A percentile compares a stretch with the other conserved stretches of the same genome.
phyloP scores from a whole-genome alignment of 92 coral and sea anemone genomes.

The Epizoanthus ramosus region DNA sequence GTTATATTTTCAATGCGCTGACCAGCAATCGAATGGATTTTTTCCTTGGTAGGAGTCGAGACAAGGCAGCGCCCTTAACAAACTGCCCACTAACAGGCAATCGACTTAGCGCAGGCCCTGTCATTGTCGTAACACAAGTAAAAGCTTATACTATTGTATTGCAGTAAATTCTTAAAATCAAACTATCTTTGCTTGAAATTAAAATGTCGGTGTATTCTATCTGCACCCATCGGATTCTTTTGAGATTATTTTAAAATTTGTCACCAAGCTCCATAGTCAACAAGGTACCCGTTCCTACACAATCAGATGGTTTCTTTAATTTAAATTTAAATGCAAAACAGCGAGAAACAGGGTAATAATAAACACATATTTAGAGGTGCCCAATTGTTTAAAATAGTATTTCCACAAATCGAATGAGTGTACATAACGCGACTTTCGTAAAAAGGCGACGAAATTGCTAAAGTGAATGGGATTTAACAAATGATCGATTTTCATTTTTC shows the following conservation, averaged over 20 bases:
- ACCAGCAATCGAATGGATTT: slow-evolving; percentile 7
- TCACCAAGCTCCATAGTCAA: slow-evolving; percentile 12
- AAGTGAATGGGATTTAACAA: not conserved
- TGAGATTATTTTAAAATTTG: not conserved
- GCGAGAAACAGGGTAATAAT: slow-evolving; percentile 57
- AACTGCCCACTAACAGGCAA: slow-evolving; percentile 1
- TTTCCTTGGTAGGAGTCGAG: not conserved
- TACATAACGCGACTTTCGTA: not conserved
- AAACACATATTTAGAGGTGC: slow-evolving; percentile 64
- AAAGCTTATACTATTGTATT: not conserved
- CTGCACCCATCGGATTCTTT: not conserved
- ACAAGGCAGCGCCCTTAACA: slow-evolving; percentile 2
- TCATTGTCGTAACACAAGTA: not conserved
- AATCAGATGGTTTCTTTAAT: slow-evolving; percentile 63
- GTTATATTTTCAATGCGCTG: not conserved
- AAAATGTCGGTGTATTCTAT: not conserved
- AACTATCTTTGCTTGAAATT: not conserved
- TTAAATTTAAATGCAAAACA: slow-evolving; percentile 78
- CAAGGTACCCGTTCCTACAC: slow-evolving; percentile 62
- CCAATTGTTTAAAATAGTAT: slow-evolving; percentile 69
- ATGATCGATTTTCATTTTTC: not conserved
- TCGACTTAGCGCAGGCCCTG: not conserved
- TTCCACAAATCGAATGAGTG: slow-evolving; percentile 57
- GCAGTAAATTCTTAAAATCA: not conserved
- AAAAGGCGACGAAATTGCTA: slow-evolving; percentile 3